A percentile compares a stretch with the other conserved stretches of the same genome.
Conservation (phyloP, 2,888 invertebrate genomes). For the Rhamnusium bicolor region DNA sequence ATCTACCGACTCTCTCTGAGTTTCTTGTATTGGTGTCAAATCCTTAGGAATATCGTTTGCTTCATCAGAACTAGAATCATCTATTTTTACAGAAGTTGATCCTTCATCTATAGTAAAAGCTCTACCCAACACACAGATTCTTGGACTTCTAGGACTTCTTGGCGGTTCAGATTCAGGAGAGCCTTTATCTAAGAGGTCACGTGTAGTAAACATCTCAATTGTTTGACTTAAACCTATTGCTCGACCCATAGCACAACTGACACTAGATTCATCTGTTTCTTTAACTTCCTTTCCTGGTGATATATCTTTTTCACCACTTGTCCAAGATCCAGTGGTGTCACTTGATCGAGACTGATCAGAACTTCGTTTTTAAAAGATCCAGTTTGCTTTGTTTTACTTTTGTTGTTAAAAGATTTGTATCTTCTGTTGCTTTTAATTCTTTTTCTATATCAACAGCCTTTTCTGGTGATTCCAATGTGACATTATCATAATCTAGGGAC, state of each 20-base stretch:
- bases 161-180: slow-evolving; percentile 62
- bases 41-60: slow-evolving; percentile 67
- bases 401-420: slow-evolving; percentile 66
- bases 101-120: slow-evolving; percentile 71
- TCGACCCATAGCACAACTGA: slow-evolving; percentile 85
- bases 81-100: slow-evolving; percentile 58
- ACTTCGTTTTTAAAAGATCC: slow-evolving; percentile 78
- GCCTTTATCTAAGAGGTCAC: slow-evolving; percentile 74
- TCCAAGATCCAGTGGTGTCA: slow-evolving; percentile 84
- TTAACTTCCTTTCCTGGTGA: slow-evolving; percentile 76
- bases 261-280: slow-evolving; percentile 83
- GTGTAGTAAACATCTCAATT: slow-evolving; percentile 78
- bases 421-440: slow-evolving; percentile 42
- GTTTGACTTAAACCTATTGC: slow-evolving; percentile 86
- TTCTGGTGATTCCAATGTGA: slow-evolving; percentile 64
- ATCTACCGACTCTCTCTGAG: slow-evolving; percentile 50
- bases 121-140: slow-evolving; percentile 69
- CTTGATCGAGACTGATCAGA: slow-evolving; percentile 85
- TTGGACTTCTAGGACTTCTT: slow-evolving; percentile 67
- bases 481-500: slow-evolving; percentile 73
- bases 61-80: slow-evolving; percentile 64
- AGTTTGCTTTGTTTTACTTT: slow-evolving; percentile 72
- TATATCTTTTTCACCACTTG: slow-evolving; percentile 82
- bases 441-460: slow-evolving; percentile 53
- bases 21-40: slow-evolving; percentile 63